Percentiles rank a stretch among this genome's conserved stretches.
Conservation (phyloP, 2,888 invertebrate genomes). For the Eutolmus rufibarbis region DNA sequence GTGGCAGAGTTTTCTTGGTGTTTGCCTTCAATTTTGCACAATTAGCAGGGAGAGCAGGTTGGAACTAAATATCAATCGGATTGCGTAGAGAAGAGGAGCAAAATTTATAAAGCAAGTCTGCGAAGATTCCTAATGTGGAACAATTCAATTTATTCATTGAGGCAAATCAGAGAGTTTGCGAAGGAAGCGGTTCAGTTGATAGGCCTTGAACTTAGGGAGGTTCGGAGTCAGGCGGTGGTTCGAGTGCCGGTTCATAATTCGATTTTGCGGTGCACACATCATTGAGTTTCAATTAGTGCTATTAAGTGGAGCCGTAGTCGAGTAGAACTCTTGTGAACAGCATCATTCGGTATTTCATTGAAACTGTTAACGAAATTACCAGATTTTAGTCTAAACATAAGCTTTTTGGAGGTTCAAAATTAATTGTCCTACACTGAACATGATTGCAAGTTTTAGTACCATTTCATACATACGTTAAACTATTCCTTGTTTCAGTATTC, state of each 20-base stretch:
- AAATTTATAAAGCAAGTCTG: not conserved
- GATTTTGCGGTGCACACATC: slow-evolving; percentile 1
- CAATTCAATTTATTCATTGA: slow-evolving; percentile 23
- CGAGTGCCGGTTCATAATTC: not conserved
- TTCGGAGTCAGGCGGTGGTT: not conserved
- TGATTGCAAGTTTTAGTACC: not conserved
- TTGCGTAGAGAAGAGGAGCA: not conserved
- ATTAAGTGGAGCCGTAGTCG: not conserved
- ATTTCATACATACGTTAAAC: not conserved
- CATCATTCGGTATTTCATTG: not conserved
- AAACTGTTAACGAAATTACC: not conserved
- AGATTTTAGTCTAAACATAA: not conserved
- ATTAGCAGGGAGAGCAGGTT: not conserved
- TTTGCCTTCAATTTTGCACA: slow-evolving; percentile 8
- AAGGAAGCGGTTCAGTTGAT: not conserved
- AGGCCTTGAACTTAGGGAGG: slow-evolving; percentile 28
- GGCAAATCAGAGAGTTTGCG: not conserved
- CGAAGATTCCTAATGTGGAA: slow-evolving; percentile 2
- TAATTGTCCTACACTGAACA: not conserved
- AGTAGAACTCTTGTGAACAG: not conserved
- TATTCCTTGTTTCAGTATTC: not conserved
- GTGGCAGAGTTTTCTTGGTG: not conserved
- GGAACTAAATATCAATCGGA: not conserved
- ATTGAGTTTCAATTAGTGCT: not conserved
- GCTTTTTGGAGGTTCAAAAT: not conserved